phyloP scores from a whole-genome alignment of 2,888 invertebrate genomes.

The Caenorhabditis imperialis region DNA sequence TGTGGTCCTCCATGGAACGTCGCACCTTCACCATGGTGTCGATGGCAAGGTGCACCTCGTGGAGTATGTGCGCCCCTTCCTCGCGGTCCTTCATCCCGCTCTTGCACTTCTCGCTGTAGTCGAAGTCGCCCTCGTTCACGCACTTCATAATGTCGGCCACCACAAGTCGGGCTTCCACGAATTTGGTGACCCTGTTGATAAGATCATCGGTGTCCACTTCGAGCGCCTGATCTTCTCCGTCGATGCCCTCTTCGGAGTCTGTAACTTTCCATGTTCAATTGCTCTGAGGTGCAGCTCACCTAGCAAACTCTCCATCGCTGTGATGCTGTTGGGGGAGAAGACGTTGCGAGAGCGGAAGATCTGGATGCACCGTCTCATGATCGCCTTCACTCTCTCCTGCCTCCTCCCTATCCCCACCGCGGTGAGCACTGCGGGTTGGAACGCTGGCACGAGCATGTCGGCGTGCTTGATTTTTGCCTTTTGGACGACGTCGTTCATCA shows the following conservation, averaged over 20 bases:
- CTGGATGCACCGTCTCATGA: conserved; percentile 79
- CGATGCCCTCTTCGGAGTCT: conserved; percentile 54
- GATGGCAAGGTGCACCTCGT: conserved; percentile 65
- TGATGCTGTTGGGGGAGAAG: conserved; percentile 86
- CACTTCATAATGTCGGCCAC: conserved; percentile 44
- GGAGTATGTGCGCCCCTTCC: conserved; percentile 62
- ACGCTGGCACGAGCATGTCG: conserved; percentile 57
- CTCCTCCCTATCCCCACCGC: conserved; percentile 61
- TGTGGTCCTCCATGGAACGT: conserved; percentile 58
- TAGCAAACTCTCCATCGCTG: conserved; percentile 82
- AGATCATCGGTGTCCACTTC: conserved; percentile 58
- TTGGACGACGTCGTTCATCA: conserved; percentile 99
- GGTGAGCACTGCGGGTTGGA: conserved; percentile 63
- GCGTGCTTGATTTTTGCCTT: conserved; percentile 81
- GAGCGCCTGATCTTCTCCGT: conserved; percentile 54
- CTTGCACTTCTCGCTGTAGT: conserved; percentile 43
- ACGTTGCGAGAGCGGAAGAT: conserved; percentile 81
- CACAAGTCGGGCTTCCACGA: conserved; percentile 48
- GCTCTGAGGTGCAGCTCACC: conserved; percentile 55
- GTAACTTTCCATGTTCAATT: no score
- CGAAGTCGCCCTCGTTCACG: conserved; percentile 52
- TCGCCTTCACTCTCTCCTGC: conserved; percentile 61
- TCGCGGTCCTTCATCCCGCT: conserved; percentile 64
- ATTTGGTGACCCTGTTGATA: conserved; percentile 51
- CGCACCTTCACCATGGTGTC: conserved; percentile 55